Conservation (phyloP, 2,888 invertebrate genomes). For the Meiosimyza decipiens region DNA sequence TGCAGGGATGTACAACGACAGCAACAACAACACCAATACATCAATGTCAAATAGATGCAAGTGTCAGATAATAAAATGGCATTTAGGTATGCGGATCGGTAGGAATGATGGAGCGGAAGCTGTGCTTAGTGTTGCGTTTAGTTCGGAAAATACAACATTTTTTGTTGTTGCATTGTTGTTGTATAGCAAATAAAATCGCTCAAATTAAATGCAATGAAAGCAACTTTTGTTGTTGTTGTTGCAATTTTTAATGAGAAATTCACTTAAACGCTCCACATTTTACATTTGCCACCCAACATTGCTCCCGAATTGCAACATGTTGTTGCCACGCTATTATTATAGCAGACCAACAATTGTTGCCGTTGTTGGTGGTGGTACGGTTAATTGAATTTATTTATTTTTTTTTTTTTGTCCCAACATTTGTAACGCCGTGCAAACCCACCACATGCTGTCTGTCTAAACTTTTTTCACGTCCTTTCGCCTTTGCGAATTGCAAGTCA, state of each 20-base stretch:
- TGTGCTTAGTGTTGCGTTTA: slow-evolving; percentile 7
- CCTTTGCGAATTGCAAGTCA: slow-evolving; percentile 24
- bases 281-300: background rate
- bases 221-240: slow-evolving; percentile 16
- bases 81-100: background rate
- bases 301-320: background rate
- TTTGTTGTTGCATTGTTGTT: background rate
- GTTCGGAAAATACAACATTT: background rate
- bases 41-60: slow-evolving; percentile 27
- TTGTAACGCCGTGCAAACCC: background rate
- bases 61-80: slow-evolving; percentile 14
- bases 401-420: background rate
- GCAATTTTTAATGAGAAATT: slow-evolving; percentile 28
- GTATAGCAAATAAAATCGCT: slow-evolving; percentile 24
- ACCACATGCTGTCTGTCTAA: background rate
- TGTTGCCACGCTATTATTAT: slow-evolving; percentile 24
- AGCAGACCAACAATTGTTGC: slow-evolving; percentile 24
- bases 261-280: background rate
- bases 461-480: background rate
- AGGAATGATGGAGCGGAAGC: background rate
- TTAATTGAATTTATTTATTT: slow-evolving; percentile 43
- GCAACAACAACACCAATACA: slow-evolving; percentile 18
- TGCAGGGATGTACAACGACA: background rate
- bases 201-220: slow-evolving; percentile 20
- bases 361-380: slow-evolving; percentile 42